These are phyloP conservation scores for Chesias legatella DNA, from an alignment of 2,888 invertebrate species.

Conservation along the genomic window DNA sequence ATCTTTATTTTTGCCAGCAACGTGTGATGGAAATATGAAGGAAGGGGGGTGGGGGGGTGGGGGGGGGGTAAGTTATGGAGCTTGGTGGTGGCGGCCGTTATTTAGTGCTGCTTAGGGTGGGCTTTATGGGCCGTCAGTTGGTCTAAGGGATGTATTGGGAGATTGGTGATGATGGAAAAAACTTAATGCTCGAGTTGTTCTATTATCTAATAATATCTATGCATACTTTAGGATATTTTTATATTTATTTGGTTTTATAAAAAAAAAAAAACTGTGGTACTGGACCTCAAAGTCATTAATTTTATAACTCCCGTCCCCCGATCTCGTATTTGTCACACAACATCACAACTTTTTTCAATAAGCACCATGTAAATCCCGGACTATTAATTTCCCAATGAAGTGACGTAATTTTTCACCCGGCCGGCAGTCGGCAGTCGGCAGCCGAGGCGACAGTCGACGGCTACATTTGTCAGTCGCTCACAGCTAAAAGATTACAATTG, in stretches of 20 bases:
- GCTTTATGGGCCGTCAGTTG: conserved; percentile 27
- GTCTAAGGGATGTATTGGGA: conserved; percentile 29
- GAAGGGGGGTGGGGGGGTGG: conserved; percentile 53
- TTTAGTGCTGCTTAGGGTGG: conserved; percentile 33
- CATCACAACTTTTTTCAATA: conserved; percentile 36
- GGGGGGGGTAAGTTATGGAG: conserved; percentile 42
- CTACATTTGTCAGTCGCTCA: conserved; percentile 32
- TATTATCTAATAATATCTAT: too few relatives aligned
- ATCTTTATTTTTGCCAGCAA: conserved; percentile 71
- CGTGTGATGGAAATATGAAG: conserved; percentile 70
- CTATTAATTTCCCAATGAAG: conserved; percentile 52
- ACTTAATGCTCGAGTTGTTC: background rate
- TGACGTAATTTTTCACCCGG: conserved; percentile 46
- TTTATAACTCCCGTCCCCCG: background rate
- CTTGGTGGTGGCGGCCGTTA: conserved; percentile 34
- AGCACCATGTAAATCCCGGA: conserved; percentile 35
- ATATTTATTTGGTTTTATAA: too few relatives aligned
- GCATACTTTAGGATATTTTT: too few relatives aligned
- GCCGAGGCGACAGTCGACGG: conserved; percentile 25
- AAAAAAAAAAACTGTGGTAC: background rate
- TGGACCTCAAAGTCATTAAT: conserved; percentile 3
- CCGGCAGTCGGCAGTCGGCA: conserved; percentile 39
- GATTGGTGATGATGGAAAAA: conserved; percentile 31
- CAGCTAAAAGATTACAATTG: conserved; percentile 8
- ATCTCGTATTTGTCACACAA: conserved; percentile 21